Percentiles rank a stretch among this genome's conserved stretches.
These are phyloP conservation scores for Stenotaenia linearis DNA, from an alignment of 2,888 invertebrate species.

Conservation along the genomic window DNA sequence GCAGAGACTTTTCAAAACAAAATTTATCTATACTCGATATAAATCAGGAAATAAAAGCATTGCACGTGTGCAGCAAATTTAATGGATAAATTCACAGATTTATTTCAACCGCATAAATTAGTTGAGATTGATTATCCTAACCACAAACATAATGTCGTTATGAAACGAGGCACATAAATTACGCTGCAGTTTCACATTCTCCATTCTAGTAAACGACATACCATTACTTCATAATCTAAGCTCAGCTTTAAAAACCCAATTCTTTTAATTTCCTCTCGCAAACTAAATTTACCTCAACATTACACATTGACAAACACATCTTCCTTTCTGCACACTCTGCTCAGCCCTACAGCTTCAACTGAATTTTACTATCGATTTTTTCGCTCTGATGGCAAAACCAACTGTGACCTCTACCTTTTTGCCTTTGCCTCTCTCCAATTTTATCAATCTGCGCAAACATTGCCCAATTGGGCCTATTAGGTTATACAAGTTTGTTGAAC, in stretches of 20 bases:
- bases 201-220: neutral
- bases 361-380: slow-evolving; percentile 16
- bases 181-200: neutral
- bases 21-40: neutral
- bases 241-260: slow-evolving; percentile 3
- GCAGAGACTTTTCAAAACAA: neutral
- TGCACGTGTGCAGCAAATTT: neutral
- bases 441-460: slow-evolving; percentile 23
- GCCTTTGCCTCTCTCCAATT: neutral
- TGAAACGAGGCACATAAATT: neutral
- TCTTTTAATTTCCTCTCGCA: neutral
- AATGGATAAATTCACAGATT: slow-evolving; percentile 12
- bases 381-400: neutral
- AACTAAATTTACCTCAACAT: slow-evolving; percentile 11
- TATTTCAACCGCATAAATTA: slow-evolving; percentile 17
- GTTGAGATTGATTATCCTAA: slow-evolving; percentile 3
- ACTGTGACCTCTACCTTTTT: slow-evolving; percentile 17
- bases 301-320: slow-evolving; percentile 10
- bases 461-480: slow-evolving; percentile 16
- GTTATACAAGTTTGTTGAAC: slow-evolving; percentile 12
- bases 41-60: neutral
- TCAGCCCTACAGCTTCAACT: slow-evolving; percentile 5
- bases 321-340: neutral
- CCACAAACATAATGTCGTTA: slow-evolving; percentile 26
- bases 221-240: neutral